phyloP scores from a whole-genome alignment of 2,888 invertebrate genomes.

The Phania funesta region DNA sequence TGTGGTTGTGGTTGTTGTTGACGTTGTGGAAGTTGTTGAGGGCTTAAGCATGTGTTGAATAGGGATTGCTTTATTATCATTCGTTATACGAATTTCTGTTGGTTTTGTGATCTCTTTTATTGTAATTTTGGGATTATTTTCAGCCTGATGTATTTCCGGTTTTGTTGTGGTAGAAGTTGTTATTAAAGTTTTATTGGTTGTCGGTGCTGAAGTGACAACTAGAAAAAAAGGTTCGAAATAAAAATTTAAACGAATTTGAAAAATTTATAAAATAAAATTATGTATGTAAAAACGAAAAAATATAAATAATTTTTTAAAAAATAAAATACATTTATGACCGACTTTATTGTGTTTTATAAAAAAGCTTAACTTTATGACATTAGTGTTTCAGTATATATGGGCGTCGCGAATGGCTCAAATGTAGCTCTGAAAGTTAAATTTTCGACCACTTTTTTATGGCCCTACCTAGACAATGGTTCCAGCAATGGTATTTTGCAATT shows the following conservation, averaged over 20 bases:
- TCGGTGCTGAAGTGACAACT: constrained; percentile 58
- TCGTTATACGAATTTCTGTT: constrained; percentile 79
- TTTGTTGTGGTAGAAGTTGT: constrained; percentile 65
- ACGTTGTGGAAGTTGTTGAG: constrained; percentile 59
- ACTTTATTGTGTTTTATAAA: too few relatives aligned
- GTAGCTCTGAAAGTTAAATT: too few relatives aligned
- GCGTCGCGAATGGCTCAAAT: too few relatives aligned
- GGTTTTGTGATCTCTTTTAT: constrained; percentile 80
- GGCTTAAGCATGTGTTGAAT: constrained; percentile 73
- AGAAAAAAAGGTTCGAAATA: not conserved
- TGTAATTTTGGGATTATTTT: constrained; percentile 77
- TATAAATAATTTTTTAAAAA: too few relatives aligned
- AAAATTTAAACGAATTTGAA: not conserved
- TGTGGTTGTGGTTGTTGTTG: constrained; percentile 67
- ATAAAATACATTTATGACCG: too few relatives aligned
- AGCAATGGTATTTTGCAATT: too few relatives aligned
- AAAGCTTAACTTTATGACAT: too few relatives aligned
- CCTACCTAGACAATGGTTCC: too few relatives aligned
- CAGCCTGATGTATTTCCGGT: constrained; percentile 59
- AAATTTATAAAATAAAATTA: not conserved
- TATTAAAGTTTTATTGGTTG: constrained; percentile 36
- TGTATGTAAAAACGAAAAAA: not conserved
- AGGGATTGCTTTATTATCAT: constrained; percentile 76
- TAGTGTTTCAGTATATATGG: too few relatives aligned
- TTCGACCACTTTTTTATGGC: too few relatives aligned